These are phyloP conservation scores for Rhagophthalmus giganteus DNA, from an alignment of 2,888 invertebrate genomes.

Conservation along the genomic window DNA sequence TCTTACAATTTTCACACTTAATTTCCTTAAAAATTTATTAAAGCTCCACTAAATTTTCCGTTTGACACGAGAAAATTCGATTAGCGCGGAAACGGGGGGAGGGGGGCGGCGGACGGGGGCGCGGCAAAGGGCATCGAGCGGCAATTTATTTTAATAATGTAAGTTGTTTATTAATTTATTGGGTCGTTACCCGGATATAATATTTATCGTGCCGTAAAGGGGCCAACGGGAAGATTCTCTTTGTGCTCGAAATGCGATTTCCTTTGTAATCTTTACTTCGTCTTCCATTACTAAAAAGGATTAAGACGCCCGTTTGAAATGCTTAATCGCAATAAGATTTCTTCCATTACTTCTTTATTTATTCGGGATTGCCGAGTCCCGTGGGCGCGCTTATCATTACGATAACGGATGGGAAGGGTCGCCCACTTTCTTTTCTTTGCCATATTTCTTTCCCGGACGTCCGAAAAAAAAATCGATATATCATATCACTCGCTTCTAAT, in stretches of 20 bases:
- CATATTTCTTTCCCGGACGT: no score
- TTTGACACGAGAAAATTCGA: slow-evolving; percentile 4
- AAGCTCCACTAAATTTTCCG: slow-evolving; percentile 1
- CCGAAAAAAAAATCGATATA: neutral
- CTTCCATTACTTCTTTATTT: slow-evolving; percentile 12
- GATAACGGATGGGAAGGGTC: slow-evolving; percentile 3
- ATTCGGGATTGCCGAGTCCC: neutral
- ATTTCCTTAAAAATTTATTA: slow-evolving; percentile 7
- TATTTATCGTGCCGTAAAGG: slow-evolving; percentile 10
- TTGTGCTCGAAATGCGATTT: slow-evolving; percentile 13
- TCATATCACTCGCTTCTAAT: no score
- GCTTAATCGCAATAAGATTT: slow-evolving; percentile 23
- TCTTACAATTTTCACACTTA: slow-evolving; percentile 3
- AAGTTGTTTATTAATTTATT: slow-evolving; percentile 8
- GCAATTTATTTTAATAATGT: neutral
- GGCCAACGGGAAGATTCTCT: slow-evolving; percentile 13
- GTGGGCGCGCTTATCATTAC: slow-evolving; percentile 15
- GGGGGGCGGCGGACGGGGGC: neutral
- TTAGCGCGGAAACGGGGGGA: neutral
- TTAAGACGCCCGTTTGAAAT: slow-evolving; percentile 17
- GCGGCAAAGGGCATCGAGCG: slow-evolving; percentile 2
- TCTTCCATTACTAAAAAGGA: slow-evolving; percentile 21
- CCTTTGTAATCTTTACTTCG: slow-evolving; percentile 15
- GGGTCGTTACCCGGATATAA: slow-evolving; percentile 2
- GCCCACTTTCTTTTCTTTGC: neutral